These are phyloP conservation scores for Cryptomyrus ogoouensis DNA, from an alignment of 2,113 vertebrate species.

Conservation along the genomic window DNA sequence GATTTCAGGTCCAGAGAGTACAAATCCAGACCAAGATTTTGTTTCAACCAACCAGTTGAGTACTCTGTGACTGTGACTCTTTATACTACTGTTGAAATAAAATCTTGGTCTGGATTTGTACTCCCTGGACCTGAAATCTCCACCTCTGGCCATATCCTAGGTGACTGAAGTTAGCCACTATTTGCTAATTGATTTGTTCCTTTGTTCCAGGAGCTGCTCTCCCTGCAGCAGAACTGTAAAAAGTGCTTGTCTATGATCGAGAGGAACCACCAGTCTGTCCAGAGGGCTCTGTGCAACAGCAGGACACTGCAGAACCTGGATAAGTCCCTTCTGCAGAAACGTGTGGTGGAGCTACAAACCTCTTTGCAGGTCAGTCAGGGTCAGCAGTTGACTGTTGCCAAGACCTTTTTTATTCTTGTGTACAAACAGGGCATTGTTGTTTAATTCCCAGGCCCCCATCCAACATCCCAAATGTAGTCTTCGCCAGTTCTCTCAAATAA, in stretches of 20 bases:
- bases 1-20: too few species aligned
- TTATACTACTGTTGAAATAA: too few species aligned
- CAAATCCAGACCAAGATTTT: too few species aligned
- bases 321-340: constrained; percentile 74
- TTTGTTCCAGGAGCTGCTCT: constrained; percentile 72
- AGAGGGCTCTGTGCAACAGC: constrained; percentile 68
- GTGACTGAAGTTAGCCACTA: neutral
- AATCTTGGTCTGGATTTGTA: too few species aligned
- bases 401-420: neutral
- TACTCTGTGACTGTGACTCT: too few species aligned
- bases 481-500: neutral
- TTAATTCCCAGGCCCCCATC: neutral
- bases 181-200: neutral
- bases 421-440: neutral
- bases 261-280: constrained; percentile 77
- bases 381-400: neutral
- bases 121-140: too few species aligned
- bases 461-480: neutral
- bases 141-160: neutral
- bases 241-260: constrained; percentile 79
- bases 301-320: constrained; percentile 75
- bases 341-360: constrained; percentile 72
- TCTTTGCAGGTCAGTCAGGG: constrained; percentile 74
- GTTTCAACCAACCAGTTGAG: too few species aligned
- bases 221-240: constrained; percentile 87